Base-by-base conservation (phyloP, 2,888 invertebrate species). In the Apamea sordens region DNA sequence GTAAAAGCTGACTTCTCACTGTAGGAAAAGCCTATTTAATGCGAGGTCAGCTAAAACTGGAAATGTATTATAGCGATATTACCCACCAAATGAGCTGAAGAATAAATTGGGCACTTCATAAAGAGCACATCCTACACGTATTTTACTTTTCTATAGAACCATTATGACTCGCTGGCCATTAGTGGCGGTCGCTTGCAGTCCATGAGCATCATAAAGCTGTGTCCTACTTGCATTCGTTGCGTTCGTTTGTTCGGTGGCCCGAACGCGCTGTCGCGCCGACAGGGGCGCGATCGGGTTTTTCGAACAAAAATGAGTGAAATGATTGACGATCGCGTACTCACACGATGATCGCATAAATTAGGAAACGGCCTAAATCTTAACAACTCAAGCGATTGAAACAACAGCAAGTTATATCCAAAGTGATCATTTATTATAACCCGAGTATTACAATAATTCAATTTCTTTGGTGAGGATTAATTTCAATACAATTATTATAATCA, bases 401-500 rank as follows among this genome's bases (percentile, higher is more conserved):
- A 82, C 87, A 90, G 18, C 2, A 69, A 77, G 64, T 76, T 80
- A 83, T 93, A 93, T 94, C 91, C 92, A 95, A 95, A 94, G 94
- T 95, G 94, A 94, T 94, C 91, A 92, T 94, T 94, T 93, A 94
- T 95, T 95, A 93, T 94, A 89, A 88, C 94, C 95, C 91, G 95
- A 95, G 94, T 95, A 95, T 95, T 95, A 95, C 94, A 95, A 94
- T 94, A 94, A 94, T 94, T 93, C 92, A 93, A 93, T 94, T 94
- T 96, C 96, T 96, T 96, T 96, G 96, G 96, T 96, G 95, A 96
- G 86, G 93, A 93, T 93, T 92, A 93, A 92, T 93, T 93, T 93
- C 86, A 92, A 92, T 93, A 91, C 85, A 88, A 92, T 92, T 87
- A 92, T 92, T 85, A 92, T 84, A 63, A 75, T 88, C 89, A 90